phyloP scores from a whole-genome alignment of 30 jellyfish, hydroid and myxozoan species.

The Aurelia coerulea region DNA sequence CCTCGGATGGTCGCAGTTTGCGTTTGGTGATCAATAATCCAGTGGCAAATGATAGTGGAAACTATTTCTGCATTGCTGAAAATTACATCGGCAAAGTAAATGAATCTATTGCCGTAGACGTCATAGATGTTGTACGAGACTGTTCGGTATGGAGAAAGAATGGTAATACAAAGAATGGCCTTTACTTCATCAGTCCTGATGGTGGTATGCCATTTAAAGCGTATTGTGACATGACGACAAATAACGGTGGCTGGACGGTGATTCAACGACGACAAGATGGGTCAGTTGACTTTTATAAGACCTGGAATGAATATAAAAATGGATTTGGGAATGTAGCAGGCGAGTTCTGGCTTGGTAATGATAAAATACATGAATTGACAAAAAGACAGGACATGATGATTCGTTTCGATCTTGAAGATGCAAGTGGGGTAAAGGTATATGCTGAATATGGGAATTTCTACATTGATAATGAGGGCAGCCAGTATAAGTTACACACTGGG shows the following conservation, averaged over 20 bases:
- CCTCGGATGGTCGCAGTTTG: neutral
- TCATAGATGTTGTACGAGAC: neutral
- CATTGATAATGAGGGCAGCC: neutral
- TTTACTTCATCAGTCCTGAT: neutral
- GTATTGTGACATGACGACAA: neutral
- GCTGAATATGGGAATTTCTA: neutral
- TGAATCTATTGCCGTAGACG: neutral
- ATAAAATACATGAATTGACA: slow-evolving; percentile 5
- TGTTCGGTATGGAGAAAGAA: neutral
- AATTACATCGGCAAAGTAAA: slow-evolving; percentile 44
- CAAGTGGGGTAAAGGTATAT: neutral
- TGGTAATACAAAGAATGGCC: neutral
- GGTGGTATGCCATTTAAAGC: neutral
- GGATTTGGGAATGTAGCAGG: too few relatives aligned
- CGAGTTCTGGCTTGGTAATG: neutral
- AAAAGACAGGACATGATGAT: neutral
- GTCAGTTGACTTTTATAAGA: too few relatives aligned
- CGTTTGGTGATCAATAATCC: slow-evolving; percentile 35
- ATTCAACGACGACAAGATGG: neutral
- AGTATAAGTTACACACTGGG: neutral
- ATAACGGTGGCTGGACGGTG: neutral
- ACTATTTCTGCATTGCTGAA: slow-evolving; percentile 43
- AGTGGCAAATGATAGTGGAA: slow-evolving; percentile 46
- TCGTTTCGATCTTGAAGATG: too few relatives aligned
- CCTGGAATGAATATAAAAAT: too few relatives aligned